Evolutionary conservation across 2,888 invertebrate species (phyloP), one percentile per base, ranked within the genome.

Genomic region (Trissoscelio sp.): DNA sequence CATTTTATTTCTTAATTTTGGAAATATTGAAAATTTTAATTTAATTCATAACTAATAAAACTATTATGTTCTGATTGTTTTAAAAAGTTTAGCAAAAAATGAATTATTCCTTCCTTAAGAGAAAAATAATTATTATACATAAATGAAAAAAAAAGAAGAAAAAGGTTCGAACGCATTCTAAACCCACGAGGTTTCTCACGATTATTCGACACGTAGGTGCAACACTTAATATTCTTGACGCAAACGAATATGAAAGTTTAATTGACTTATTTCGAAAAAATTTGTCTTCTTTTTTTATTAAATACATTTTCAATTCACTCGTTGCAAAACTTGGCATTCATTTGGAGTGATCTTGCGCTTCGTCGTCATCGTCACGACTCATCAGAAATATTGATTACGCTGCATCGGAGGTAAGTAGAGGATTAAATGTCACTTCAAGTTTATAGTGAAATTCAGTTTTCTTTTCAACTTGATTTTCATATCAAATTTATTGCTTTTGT

Each of bases 101-200:
- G n/a, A n/a, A n/a, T n/a, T n/a, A n/a, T n/a, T n/a, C n/a, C n/a
- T n/a, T n/a, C n/a, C n/a, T n/a, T n/a, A n/a, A n/a, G n/a, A n/a
- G n/a, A n/a, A n/a, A n/a, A n/a, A n/a, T n/a, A n/a, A n/a, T n/a
- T n/a, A n/a, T n/a, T n/a, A n/a, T n/a, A n/a, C n/a, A n/a, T n/a
- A 16, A 0, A 7, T 1, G 11, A 31, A 60, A 51, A 24, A 48
- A 57, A 39, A 20, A 42, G 44, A 37, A 16, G n/a, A 22, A 24
- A 7, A 51, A 24, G 14, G 9, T 11, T 24, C 58, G 46, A 66
- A 37, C 53, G 57, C 79, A 69, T 79, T 73, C 79, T 79, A 42
- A 79, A 58, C 79, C 79, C 79, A 79, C 79, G 58, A 64, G 34
- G 55, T 79, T 79, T 72, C 79, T 79, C 79, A 79, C 72, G 78